Conservation (phyloP, 2,888 invertebrate genomes). For the Scaptomyza flava region DNA sequence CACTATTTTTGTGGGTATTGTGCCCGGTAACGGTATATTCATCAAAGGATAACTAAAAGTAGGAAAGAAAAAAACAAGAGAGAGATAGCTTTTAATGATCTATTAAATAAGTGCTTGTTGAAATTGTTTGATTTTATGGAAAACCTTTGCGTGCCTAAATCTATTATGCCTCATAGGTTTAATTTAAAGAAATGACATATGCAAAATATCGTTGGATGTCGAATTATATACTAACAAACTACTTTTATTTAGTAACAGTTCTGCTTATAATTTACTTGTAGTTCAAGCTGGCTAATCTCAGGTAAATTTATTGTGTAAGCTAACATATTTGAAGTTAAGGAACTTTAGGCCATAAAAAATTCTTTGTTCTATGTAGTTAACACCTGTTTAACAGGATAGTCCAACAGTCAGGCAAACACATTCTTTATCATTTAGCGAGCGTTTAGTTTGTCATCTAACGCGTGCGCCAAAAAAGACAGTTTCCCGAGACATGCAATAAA, state of each 20-base stretch:
- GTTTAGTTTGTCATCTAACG: conserved; percentile 45
- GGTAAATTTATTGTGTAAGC: too few species aligned
- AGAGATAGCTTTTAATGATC: background rate
- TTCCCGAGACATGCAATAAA: conserved; percentile 12
- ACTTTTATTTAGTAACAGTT: too few species aligned
- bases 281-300: too few species aligned
- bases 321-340: background rate
- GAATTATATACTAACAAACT: background rate
- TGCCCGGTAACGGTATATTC: conserved; percentile 95
- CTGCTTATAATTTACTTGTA: too few species aligned
- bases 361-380: conserved; percentile 4
- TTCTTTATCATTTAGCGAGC: background rate
- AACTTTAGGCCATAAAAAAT: background rate
- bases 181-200: background rate
- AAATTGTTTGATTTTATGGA: conserved; percentile 1
- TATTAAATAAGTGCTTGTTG: conserved; percentile 15
- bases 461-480: conserved; percentile 55
- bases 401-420: background rate
- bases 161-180: conserved; percentile 1
- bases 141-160: conserved; percentile 9
- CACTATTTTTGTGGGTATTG: conserved; percentile 91
- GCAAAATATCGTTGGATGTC: background rate
- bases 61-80: conserved; percentile 5
- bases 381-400: conserved; percentile 5
- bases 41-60: conserved; percentile 91